Evolutionary conservation across 2,797 vertebrate species (phyloP), one percentile per base, ranked within the genome.

Genomic region (Thunnus albacares): DNA sequence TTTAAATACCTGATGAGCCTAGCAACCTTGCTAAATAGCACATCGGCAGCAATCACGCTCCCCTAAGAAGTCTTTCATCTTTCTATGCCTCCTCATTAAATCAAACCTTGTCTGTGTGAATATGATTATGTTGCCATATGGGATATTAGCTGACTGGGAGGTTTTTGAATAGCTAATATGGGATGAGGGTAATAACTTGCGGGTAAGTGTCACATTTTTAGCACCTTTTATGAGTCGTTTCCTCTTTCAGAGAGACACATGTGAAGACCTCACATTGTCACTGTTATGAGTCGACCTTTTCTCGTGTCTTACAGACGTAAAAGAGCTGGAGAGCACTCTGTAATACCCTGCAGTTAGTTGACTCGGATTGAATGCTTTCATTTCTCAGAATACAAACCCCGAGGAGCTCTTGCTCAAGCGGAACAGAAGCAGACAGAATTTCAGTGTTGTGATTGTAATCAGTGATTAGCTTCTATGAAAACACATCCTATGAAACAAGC

Each of bases 381-480:
- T 59, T 60, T 24, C 18, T 58, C 26, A 8, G 15, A 64, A 65
- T 59, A 30, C 20, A 78, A 78, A 26, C 28, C 52, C 51, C 1
- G 5, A 26, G 66, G n/a, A 80, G 51, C 24, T 59, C 22, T 47
- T 56, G 20, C 12, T 0, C 49, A 75, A 58, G 41, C 2, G 3
- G 38, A 71, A 22, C 10, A 58, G 51, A 83, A 35, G 45, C 17
- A 24, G 51, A 24, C 66, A 70, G 62, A 51, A 30, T 17, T 8
- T 24, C 1, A 14, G 14, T 22, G 15, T 15, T 49, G 55, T 41
- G 45, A 79, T 53, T 80, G 52, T 53, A 79, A 74, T 81, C 71
- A 68, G 62, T 81, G 75, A 56, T 79, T 71, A 62, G 55, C 52
- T 55, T 78, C 68, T 17, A 8, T 64, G 59, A 80, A 75, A 58